Conservation (phyloP, 2,888 invertebrate species). For the Pollenia amentaria region DNA sequence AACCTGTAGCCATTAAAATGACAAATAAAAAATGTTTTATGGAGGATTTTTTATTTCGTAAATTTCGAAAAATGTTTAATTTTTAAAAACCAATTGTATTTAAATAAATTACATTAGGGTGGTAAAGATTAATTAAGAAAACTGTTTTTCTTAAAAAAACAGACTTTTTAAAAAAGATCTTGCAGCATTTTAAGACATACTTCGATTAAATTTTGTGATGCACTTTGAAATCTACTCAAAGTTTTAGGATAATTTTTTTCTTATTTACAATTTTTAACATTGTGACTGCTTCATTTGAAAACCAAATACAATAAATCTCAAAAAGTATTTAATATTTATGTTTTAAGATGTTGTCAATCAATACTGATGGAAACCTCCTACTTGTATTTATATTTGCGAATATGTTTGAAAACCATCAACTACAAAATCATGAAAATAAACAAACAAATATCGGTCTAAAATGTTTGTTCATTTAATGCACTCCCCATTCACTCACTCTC, state of each 20-base stretch:
- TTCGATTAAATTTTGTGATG: no score
- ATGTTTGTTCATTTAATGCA: conserved; percentile 72
- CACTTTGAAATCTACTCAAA: no score
- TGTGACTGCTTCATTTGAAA: conserved; percentile 4
- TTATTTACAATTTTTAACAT: no score
- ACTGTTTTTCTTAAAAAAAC: no score
- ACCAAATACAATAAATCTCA: not conserved
- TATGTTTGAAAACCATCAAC: conserved; percentile 34
- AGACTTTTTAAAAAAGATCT: no score
- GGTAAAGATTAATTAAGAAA: no score
- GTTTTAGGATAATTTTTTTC: no score
- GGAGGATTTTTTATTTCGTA: not conserved
- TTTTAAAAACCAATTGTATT: conserved; percentile 2
- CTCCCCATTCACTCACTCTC: not conserved
- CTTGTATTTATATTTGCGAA: conserved; percentile 28
- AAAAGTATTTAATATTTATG: conserved; percentile 29
- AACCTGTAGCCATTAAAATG: conserved; percentile 39
- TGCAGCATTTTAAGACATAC: no score
- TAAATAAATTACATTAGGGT: not conserved
- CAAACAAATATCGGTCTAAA: conserved; percentile 54
- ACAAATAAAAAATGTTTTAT: conserved; percentile 22
- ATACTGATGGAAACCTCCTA: conserved; percentile 15
- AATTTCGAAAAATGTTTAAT: not conserved
- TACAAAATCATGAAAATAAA: conserved; percentile 17
- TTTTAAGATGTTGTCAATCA: conserved; percentile 17